Evolutionary conservation across 2,113 vertebrate genomes (phyloP).

Genomic region (Dromiciops gliroides): DNA sequence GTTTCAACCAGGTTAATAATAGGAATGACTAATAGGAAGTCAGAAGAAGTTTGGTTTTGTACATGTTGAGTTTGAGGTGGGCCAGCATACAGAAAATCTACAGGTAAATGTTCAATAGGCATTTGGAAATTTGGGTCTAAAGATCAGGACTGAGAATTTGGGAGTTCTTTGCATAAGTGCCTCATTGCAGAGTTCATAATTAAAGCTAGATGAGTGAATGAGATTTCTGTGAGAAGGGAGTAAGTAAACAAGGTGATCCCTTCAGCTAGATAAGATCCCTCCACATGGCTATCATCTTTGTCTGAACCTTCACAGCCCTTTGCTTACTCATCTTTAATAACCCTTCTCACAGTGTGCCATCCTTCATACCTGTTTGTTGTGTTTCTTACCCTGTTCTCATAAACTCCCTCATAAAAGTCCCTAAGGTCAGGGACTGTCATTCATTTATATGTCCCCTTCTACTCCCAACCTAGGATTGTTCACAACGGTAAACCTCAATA

Average conservation of each 20-base stretch:
- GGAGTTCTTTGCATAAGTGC: not conserved
- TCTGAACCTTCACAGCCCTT: not conserved
- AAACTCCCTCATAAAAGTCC: not conserved
- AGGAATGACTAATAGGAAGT: not conserved
- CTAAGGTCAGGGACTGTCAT: not conserved
- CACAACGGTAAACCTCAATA: not conserved
- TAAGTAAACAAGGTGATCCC: not conserved
- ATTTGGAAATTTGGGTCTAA: not conserved
- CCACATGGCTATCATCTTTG: not conserved
- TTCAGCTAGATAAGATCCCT: not conserved
- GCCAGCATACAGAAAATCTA: not conserved
- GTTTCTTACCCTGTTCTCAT: not conserved
- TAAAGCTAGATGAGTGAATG: too few relatives aligned
- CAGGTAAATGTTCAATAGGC: not conserved
- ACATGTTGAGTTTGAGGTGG: not conserved
- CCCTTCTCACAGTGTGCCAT: not conserved
- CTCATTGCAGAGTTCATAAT: not conserved
- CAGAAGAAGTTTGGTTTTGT: not conserved
- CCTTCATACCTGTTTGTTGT: not conserved
- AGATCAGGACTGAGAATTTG: not conserved
- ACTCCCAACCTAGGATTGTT: not conserved
- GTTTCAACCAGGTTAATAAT: too few relatives aligned
- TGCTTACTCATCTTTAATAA: not conserved
- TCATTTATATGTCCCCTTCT: not conserved
- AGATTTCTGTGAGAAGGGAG: not conserved